A percentile compares a stretch with the other conserved stretches of the same genome.
These are phyloP conservation scores for Mola mola DNA, from an alignment of 2,113 vertebrate genomes.

Conservation along the genomic window DNA sequence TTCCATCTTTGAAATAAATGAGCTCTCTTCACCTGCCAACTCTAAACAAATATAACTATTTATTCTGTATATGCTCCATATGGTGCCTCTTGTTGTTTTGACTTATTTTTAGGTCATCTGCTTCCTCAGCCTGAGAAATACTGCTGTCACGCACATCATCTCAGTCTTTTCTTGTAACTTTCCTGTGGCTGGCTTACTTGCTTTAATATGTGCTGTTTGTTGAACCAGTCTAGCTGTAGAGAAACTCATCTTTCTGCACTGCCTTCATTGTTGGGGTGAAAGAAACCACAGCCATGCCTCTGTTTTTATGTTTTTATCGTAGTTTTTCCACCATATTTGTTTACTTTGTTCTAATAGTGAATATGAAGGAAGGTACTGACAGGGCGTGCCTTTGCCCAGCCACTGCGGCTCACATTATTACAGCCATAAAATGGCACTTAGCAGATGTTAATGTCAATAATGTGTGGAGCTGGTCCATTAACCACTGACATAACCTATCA, in stretches of 20 bases:
- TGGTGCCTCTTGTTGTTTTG: constrained; percentile 39
- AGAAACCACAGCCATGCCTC: constrained; percentile 4
- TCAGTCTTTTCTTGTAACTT: constrained; percentile 34
- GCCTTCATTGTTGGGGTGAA: constrained; percentile 10
- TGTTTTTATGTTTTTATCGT: neutral
- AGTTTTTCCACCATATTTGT: neutral
- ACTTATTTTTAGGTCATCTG: constrained; percentile 67
- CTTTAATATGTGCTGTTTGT: constrained; percentile 24
- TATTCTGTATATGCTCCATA: constrained; percentile 55
- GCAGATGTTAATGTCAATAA: constrained; percentile 54
- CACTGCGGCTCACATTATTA: constrained; percentile 3
- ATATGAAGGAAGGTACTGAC: constrained; percentile 30
- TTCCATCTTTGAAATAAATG: constrained; percentile 33
- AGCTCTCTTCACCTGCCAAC: constrained; percentile 30
- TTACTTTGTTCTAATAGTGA: constrained; percentile 8
- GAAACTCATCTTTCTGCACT: constrained; percentile 17
- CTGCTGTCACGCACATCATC: constrained; percentile 44
- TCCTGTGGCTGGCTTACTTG: constrained; percentile 15
- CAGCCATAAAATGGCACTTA: constrained; percentile 38
- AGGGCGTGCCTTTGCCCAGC: neutral
- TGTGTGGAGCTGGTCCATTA: constrained; percentile 40
- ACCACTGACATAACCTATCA: constrained; percentile 28
- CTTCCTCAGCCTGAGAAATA: constrained; percentile 38
- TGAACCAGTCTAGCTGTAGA: neutral
- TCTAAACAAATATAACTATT: constrained; percentile 16